Evolutionary conservation across 53 echinoderm and acorn worm species (phyloP).

Genomic region (Henricia sp.): DNA sequence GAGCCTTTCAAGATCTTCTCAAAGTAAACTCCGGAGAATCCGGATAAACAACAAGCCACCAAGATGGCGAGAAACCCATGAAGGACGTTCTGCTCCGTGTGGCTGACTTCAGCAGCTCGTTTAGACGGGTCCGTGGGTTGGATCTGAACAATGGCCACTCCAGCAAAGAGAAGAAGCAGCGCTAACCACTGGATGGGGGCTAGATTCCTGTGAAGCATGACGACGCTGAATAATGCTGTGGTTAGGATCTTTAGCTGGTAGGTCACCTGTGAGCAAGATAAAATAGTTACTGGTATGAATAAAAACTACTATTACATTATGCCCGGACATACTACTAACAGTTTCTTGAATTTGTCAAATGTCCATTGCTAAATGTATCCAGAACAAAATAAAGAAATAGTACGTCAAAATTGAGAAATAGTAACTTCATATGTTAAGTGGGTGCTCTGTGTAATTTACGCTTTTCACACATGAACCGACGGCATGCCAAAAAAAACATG

Average conservation of each 20-base stretch:
- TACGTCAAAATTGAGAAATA: no score
- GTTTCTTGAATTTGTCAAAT: no score
- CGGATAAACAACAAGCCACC: conserved; percentile 83
- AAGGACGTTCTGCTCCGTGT: conserved; percentile 67
- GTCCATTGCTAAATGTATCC: no score
- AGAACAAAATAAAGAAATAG: no score
- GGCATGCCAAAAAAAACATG: no score
- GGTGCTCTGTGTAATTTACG: no score
- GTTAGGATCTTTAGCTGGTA: conserved; percentile 95
- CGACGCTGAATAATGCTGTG: conserved; percentile 85
- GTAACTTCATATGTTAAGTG: no score
- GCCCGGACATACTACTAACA: no score
- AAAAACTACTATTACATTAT: no score
- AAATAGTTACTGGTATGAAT: no score
- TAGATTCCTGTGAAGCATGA: conserved; percentile 80
- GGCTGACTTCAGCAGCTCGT: conserved; percentile 49
- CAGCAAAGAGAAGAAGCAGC: conserved; percentile 74
- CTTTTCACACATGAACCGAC: no score
- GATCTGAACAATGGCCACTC: conserved; percentile 90
- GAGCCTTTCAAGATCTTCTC: conserved; percentile 96
- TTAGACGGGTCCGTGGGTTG: conserved; percentile 85
- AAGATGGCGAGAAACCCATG: conserved; percentile 79
- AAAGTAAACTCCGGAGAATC: conserved; percentile 96
- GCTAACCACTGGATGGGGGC: conserved; percentile 78
- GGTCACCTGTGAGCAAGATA: conserved; percentile 63